These are phyloP conservation scores for Diorhabda sublineata DNA, from an alignment of 1,140 invertebrate species.

Conservation along the genomic window DNA sequence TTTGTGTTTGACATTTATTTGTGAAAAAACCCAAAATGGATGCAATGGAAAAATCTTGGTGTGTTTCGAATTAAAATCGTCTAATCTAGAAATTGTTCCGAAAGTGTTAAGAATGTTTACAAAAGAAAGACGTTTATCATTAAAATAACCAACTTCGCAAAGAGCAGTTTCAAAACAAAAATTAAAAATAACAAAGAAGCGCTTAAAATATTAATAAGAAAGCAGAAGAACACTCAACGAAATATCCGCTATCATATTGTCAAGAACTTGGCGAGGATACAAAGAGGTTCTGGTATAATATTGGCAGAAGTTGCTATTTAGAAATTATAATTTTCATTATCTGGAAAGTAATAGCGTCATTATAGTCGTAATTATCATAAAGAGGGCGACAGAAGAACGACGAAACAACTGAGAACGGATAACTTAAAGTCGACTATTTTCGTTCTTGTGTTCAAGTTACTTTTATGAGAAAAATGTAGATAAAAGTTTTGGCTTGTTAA, in stretches of 20 bases:
- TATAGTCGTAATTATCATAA: slow-evolving; percentile 36
- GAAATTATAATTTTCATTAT: slow-evolving; percentile 39
- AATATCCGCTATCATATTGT: slow-evolving; percentile 5
- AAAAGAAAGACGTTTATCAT: too few relatives aligned
- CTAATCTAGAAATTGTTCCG: too few relatives aligned
- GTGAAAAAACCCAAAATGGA: too few relatives aligned
- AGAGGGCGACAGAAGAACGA: slow-evolving; percentile 25
- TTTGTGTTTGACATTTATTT: too few relatives aligned
- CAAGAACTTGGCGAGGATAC: slow-evolving; percentile 21
- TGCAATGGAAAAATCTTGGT: too few relatives aligned
- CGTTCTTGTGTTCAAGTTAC: slow-evolving; percentile 21
- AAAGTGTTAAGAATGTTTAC: too few relatives aligned
- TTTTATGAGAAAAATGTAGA: neutral
- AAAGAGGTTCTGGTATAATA: slow-evolving; percentile 21
- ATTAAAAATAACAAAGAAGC: neutral
- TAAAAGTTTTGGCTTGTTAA: neutral
- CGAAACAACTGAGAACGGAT: slow-evolving; percentile 23
- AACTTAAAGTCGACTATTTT: slow-evolving; percentile 26
- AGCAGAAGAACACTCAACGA: slow-evolving; percentile 1
- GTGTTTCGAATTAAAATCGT: too few relatives aligned
- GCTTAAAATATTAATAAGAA: neutral
- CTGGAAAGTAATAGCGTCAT: slow-evolving; percentile 35
- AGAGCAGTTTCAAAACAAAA: neutral
- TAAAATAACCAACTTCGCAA: too few relatives aligned
- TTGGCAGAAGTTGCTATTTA: slow-evolving; percentile 32